Evolutionary conservation across 2,797 vertebrate genomes (phyloP).

Genomic region (Hemibagrus guttatus): DNA sequence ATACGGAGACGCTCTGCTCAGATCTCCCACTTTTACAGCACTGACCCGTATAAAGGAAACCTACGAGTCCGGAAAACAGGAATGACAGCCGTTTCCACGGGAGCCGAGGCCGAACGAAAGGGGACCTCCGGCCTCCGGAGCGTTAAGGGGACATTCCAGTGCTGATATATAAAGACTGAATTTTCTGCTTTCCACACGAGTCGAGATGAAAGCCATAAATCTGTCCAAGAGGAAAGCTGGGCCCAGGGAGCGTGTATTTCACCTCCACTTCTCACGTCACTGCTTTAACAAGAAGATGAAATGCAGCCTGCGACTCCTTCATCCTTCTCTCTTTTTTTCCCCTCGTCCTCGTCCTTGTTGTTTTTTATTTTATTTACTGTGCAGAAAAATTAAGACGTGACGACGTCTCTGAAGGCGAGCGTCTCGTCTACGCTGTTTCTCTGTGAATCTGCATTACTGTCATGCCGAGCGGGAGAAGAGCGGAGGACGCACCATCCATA

Average conservation of each 20-base stretch:
- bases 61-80: slow-evolving; percentile 37
- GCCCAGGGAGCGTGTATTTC: slow-evolving; percentile 61
- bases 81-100: slow-evolving; percentile 35
- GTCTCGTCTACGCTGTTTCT: neutral
- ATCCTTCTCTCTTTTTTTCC: no score
- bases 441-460: slow-evolving; percentile 12
- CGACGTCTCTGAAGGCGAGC: neutral
- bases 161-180: neutral
- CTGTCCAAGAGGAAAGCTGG: slow-evolving; percentile 66
- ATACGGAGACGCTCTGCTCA: neutral
- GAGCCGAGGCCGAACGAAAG: neutral
- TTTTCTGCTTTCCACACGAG: slow-evolving; percentile 62
- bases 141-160: neutral
- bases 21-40: neutral
- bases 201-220: slow-evolving; percentile 72
- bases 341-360: neutral
- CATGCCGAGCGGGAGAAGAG: neutral
- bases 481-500: neutral
- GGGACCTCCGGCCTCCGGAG: neutral
- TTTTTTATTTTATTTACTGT: neutral
- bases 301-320: slow-evolving; percentile 16
- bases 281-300: slow-evolving; percentile 53
- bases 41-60: slow-evolving; percentile 45
- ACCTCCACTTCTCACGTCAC: slow-evolving; percentile 48
- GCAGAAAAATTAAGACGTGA: neutral